Evolutionary conservation across 2,888 invertebrate species (phyloP).

Genomic region (Rotaria macrura): DNA sequence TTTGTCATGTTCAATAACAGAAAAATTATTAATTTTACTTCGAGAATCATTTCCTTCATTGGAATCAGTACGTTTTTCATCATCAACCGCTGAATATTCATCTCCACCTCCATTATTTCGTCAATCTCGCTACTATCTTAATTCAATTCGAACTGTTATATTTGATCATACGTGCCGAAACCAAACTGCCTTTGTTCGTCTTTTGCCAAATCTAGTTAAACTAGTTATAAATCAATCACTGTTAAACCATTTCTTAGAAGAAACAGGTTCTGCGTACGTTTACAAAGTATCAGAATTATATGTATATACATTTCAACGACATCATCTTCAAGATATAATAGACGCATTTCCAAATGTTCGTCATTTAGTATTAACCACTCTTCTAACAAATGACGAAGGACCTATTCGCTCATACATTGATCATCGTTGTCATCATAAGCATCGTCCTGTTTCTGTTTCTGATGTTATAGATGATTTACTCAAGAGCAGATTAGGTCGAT

Average conservation of each 20-base stretch:
- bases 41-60: background rate
- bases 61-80: background rate
- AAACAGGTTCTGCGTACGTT: background rate
- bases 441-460: background rate
- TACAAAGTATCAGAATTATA: background rate
- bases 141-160: background rate
- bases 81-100: background rate
- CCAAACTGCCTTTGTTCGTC: background rate
- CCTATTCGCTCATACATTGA: background rate
- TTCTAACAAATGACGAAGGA: background rate
- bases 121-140: background rate
- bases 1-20: background rate
- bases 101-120: background rate
- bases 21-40: background rate
- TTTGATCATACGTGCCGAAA: background rate
- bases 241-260: background rate
- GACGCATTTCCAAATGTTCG: background rate
- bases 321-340: background rate
- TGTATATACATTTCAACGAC: background rate
- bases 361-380: background rate
- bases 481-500: background rate
- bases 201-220: background rate
- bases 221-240: background rate
- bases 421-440: background rate
- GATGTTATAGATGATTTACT: background rate